These are phyloP conservation scores for Athripsodes cinereus DNA, from an alignment of 2,888 invertebrate genomes.

Conservation along the genomic window DNA sequence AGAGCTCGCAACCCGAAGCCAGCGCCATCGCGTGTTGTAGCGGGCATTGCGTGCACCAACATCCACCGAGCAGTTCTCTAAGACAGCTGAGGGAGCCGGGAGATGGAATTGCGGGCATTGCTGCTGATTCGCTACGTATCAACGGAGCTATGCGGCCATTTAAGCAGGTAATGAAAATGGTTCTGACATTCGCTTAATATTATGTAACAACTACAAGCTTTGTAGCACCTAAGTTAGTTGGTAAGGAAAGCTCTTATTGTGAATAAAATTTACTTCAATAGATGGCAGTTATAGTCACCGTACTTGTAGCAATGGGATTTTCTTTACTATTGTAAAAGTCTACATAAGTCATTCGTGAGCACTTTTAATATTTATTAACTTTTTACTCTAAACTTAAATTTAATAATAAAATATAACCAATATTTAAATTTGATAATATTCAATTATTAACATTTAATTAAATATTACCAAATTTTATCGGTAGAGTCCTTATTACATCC, in stretches of 20 bases:
- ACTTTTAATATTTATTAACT: no score
- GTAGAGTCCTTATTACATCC: no score
- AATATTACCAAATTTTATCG: no score
- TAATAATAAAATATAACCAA: no score
- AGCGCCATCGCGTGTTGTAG: conserved; percentile 51
- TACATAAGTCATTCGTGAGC: no score
- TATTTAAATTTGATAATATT: no score
- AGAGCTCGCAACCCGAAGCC: conserved; percentile 81
- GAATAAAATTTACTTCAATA: not conserved
- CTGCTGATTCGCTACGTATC: conserved; percentile 90
- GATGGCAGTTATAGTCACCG: not conserved
- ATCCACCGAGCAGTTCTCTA: conserved; percentile 77
- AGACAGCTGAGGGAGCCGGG: conserved; percentile 77
- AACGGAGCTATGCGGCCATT: conserved; percentile 96
- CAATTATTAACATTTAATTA: no score
- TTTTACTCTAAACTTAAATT: no score
- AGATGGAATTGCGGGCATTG: conserved; percentile 90
- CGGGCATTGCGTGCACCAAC: conserved; percentile 58
- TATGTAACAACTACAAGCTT: not conserved
- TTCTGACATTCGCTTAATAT: conserved; percentile 35
- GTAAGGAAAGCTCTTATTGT: not conserved
- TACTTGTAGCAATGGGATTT: no score
- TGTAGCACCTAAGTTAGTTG: not conserved
- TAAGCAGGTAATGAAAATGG: conserved; percentile 69
- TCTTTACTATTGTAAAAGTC: no score